Evolutionary conservation across 2,888 invertebrate species (phyloP).

Genomic region (Branchellion lobata): DNA sequence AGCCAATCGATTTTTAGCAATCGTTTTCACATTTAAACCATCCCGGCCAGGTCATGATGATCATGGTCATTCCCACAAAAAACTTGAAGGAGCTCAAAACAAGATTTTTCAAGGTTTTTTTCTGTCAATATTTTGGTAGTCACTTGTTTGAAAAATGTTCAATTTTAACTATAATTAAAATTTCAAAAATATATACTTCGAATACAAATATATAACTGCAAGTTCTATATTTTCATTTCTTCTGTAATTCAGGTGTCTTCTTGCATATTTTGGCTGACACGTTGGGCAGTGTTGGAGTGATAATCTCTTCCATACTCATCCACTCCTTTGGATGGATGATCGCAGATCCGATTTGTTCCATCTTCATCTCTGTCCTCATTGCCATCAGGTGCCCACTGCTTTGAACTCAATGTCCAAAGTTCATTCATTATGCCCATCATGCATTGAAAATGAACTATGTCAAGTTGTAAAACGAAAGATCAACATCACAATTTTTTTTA

Average conservation of each 20-base stretch:
- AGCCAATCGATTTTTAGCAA: too few relatives aligned
- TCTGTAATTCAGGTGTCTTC: constrained; percentile 86
- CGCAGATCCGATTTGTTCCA: constrained; percentile 95
- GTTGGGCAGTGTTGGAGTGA: constrained; percentile 92
- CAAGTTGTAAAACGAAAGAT: too few relatives aligned
- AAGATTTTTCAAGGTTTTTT: constrained; percentile 42
- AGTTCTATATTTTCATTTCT: too few relatives aligned
- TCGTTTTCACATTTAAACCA: too few relatives aligned
- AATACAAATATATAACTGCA: too few relatives aligned
- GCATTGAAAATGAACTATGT: too few relatives aligned
- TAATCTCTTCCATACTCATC: constrained; percentile 89
- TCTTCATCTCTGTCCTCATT: constrained; percentile 89
- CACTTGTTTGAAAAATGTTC: too few relatives aligned
- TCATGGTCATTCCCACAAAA: not conserved
- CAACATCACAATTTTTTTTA: too few relatives aligned
- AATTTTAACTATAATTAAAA: too few relatives aligned
- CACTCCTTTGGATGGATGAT: constrained; percentile 96
- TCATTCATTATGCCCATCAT: not conserved
- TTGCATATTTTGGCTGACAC: constrained; percentile 94
- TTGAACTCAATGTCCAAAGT: constrained; percentile 41
- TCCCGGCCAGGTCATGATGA: not conserved
- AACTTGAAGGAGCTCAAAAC: constrained; percentile 19
- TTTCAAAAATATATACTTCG: too few relatives aligned
- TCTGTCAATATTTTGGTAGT: too few relatives aligned
- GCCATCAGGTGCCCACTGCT: constrained; percentile 84